A percentile compares a stretch with the other conserved stretches of the same genome.
These are phyloP conservation scores for Callionymus lyra DNA, from an alignment of 2,113 vertebrate genomes.

Conservation along the genomic window DNA sequence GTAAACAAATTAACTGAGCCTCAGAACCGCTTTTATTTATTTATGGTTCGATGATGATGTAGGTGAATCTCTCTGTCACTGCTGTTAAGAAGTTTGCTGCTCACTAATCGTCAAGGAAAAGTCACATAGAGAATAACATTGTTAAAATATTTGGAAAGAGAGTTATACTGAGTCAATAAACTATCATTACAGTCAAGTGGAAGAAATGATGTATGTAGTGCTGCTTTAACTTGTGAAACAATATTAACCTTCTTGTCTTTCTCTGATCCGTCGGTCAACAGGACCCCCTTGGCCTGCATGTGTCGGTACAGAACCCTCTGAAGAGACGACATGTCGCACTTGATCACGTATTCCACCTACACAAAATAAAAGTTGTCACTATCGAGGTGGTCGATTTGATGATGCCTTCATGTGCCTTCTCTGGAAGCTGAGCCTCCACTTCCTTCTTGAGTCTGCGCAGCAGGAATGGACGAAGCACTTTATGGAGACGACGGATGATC, in stretches of 20 bases:
- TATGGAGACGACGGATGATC: slow-evolving; percentile 93
- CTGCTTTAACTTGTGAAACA: too few relatives aligned
- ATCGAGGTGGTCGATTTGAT: not conserved
- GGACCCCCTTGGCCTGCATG: slow-evolving; percentile 95
- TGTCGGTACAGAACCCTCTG: slow-evolving; percentile 91
- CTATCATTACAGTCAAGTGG: not conserved
- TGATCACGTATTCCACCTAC: slow-evolving; percentile 95
- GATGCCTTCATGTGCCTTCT: slow-evolving; percentile 69
- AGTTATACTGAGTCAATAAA: not conserved
- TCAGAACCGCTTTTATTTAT: too few relatives aligned
- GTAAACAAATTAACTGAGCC: too few relatives aligned
- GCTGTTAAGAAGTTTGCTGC: too few relatives aligned
- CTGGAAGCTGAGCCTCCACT: slow-evolving; percentile 91
- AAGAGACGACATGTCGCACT: slow-evolving; percentile 93
- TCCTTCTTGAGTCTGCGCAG: slow-evolving; percentile 92
- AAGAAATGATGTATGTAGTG: not conserved
- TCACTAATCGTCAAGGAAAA: too few relatives aligned
- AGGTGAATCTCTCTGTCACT: too few relatives aligned
- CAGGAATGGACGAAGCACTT: slow-evolving; percentile 93
- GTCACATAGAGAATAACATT: too few relatives aligned
- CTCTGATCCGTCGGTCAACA: slow-evolving; percentile 90
- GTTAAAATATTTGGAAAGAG: too few relatives aligned
- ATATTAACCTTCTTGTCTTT: slow-evolving; percentile 89
- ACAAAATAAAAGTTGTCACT: not conserved
- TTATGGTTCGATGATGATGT: too few relatives aligned